Evolutionary conservation across 2,113 vertebrate genomes (phyloP).

Genomic region (Scartelaos histophorus): DNA sequence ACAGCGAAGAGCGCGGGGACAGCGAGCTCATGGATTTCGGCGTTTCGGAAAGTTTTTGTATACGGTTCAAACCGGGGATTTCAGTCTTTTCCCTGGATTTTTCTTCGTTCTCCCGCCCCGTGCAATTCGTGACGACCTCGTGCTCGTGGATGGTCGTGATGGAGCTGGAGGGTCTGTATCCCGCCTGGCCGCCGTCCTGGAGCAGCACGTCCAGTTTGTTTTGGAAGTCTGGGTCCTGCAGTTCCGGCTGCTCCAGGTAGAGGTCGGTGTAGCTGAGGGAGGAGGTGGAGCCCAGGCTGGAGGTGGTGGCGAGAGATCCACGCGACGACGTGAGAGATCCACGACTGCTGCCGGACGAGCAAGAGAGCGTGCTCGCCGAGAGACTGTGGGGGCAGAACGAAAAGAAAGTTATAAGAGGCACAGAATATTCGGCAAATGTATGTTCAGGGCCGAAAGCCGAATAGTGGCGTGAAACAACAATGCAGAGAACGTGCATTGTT

Average conservation of each 20-base stretch:
- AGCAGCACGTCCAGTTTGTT: slow-evolving; percentile 90
- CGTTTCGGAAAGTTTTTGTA: slow-evolving; percentile 84
- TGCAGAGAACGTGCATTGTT: too few species aligned
- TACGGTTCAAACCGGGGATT: slow-evolving; percentile 67
- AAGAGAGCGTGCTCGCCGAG: slow-evolving; percentile 92
- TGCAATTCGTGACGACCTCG: slow-evolving; percentile 81
- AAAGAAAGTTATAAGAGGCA: too few species aligned
- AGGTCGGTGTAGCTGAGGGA: slow-evolving; percentile 94
- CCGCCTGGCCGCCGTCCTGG: slow-evolving; percentile 74
- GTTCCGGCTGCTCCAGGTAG: slow-evolving; percentile 88
- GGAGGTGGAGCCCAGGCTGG: slow-evolving; percentile 88
- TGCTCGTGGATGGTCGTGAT: slow-evolving; percentile 97
- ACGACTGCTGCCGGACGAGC: slow-evolving; percentile 92
- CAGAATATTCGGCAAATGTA: too few species aligned
- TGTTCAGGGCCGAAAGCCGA: too few species aligned
- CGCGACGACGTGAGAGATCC: slow-evolving; percentile 92
- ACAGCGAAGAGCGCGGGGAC: slow-evolving; percentile 93
- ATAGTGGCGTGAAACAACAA: too few species aligned
- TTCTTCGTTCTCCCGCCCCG: not conserved
- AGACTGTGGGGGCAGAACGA: slow-evolving; percentile 73
- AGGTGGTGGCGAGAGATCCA: slow-evolving; percentile 89
- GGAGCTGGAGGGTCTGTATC: slow-evolving; percentile 87
- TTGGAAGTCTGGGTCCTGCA: slow-evolving; percentile 86
- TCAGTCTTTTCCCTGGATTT: slow-evolving; percentile 9
- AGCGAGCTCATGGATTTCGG: slow-evolving; percentile 90